A percentile compares a stretch with the other conserved stretches of the same genome.
phyloP scores from a whole-genome alignment of 1,140 invertebrate species.

The Cotesia chilonis region DNA sequence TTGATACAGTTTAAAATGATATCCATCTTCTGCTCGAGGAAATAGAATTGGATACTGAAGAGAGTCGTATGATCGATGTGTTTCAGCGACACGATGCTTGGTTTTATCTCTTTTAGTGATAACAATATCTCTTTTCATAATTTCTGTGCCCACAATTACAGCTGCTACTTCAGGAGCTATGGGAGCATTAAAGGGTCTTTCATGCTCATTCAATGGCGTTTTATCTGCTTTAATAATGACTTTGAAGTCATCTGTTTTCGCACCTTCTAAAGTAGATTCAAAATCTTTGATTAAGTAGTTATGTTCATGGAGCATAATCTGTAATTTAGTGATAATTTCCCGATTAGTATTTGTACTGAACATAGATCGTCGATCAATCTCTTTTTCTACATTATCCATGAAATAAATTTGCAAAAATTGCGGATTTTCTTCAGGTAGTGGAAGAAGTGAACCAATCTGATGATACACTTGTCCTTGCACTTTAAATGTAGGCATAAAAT shows the following conservation, averaged over 20 bases:
- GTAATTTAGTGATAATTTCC: constrained; percentile 51
- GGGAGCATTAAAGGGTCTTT: constrained; percentile 59
- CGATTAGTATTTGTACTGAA: constrained; percentile 45
- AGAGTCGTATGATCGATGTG: too few species aligned
- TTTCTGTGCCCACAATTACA: constrained; percentile 56
- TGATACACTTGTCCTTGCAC: too few species aligned
- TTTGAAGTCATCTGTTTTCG: constrained; percentile 51
- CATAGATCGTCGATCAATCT: constrained; percentile 56
- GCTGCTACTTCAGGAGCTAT: constrained; percentile 58
- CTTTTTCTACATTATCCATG: constrained; percentile 56
- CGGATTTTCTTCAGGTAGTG: constrained; percentile 36
- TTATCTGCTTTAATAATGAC: too few species aligned
- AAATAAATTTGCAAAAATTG: constrained; percentile 57
- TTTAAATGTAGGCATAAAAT: too few species aligned
- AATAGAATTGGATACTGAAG: constrained; percentile 64
- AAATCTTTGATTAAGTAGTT: constrained; percentile 56
- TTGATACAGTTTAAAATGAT: constrained; percentile 48
- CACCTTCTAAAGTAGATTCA: constrained; percentile 53
- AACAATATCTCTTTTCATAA: constrained; percentile 27
- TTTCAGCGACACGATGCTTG: too few species aligned
- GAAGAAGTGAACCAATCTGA: constrained; percentile 49
- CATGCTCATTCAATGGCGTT: constrained; percentile 58
- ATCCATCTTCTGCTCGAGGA: constrained; percentile 60
- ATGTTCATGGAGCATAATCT: constrained; percentile 56
- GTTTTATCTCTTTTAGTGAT: too few species aligned